Percentiles rank a stretch among this genome's conserved stretches.
Conservation (phyloP, 2,797 vertebrate genomes). For the Hyperoplus lanceolatus region DNA sequence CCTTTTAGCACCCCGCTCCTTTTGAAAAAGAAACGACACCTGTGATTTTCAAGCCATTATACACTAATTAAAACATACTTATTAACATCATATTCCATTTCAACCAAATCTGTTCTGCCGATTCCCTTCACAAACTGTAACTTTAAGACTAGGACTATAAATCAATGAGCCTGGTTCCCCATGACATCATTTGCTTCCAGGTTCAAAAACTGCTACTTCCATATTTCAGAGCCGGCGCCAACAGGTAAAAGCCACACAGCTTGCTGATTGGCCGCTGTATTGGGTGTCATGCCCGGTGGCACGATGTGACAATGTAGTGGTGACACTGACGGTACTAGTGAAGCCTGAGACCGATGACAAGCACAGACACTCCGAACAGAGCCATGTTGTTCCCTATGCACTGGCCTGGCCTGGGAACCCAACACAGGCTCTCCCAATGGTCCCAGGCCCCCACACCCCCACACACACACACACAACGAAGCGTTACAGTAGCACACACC, state of each 20-base stretch:
- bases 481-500: slow-evolving; percentile 39
- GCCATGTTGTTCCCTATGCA: slow-evolving; percentile 77
- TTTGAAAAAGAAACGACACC: no score
- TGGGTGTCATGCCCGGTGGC: slow-evolving; percentile 74
- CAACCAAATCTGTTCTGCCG: no score
- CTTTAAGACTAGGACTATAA: background rate
- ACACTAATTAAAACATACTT: no score
- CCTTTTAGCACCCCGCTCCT: no score
- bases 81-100: no score
- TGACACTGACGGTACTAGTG: slow-evolving; percentile 78
- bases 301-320: slow-evolving; percentile 77
- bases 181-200: slow-evolving; percentile 64
- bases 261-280: slow-evolving; percentile 66
- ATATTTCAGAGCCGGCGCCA: slow-evolving; percentile 63
- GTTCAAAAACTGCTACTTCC: slow-evolving; percentile 41
- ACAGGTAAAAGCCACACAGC: slow-evolving; percentile 74
- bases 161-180: slow-evolving; percentile 15
- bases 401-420: slow-evolving; percentile 72
- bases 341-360: slow-evolving; percentile 79
- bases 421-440: slow-evolving; percentile 64
- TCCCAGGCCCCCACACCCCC: slow-evolving; percentile 13
- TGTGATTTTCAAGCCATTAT: no score
- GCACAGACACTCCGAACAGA: slow-evolving; percentile 73
- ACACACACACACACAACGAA: slow-evolving; percentile 49
- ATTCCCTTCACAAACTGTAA: no score